A percentile compares a stretch with the other conserved stretches of the same genome.
These are phyloP conservation scores for Epistrophe eligans DNA, from an alignment of 2,888 invertebrate species.

Conservation along the genomic window DNA sequence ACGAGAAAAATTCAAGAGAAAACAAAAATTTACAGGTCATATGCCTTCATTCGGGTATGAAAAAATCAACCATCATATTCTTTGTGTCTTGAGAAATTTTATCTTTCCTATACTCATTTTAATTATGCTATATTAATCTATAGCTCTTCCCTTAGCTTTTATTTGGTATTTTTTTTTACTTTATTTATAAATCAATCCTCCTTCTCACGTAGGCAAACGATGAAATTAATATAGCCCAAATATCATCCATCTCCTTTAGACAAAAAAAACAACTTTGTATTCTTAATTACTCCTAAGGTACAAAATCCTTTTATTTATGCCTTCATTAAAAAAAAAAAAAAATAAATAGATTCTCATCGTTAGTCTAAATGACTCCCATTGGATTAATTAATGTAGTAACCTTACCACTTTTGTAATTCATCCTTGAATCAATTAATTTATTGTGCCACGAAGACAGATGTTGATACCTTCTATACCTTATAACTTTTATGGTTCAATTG, in stretches of 20 bases:
- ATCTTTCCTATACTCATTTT: too few relatives aligned
- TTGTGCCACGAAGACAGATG: neutral
- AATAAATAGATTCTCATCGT: neutral
- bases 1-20: too few relatives aligned
- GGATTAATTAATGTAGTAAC: constrained; percentile 7
- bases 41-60: too few relatives aligned
- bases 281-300: neutral
- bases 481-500: neutral
- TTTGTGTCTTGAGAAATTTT: too few relatives aligned
- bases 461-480: neutral
- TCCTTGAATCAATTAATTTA: constrained; percentile 21
- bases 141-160: too few relatives aligned
- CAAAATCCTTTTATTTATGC: neutral
- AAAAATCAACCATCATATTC: too few relatives aligned
- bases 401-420: neutral
- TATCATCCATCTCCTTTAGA: neutral
- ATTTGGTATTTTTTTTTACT: too few relatives aligned
- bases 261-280: neutral
- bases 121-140: too few relatives aligned
- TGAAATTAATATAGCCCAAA: neutral
- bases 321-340: neutral
- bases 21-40: too few relatives aligned
- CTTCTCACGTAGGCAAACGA: neutral
- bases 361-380: neutral
- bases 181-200: too few relatives aligned